phyloP scores from a whole-genome alignment of 2,888 invertebrate genomes.

The Lasioglossum zephyrum region DNA sequence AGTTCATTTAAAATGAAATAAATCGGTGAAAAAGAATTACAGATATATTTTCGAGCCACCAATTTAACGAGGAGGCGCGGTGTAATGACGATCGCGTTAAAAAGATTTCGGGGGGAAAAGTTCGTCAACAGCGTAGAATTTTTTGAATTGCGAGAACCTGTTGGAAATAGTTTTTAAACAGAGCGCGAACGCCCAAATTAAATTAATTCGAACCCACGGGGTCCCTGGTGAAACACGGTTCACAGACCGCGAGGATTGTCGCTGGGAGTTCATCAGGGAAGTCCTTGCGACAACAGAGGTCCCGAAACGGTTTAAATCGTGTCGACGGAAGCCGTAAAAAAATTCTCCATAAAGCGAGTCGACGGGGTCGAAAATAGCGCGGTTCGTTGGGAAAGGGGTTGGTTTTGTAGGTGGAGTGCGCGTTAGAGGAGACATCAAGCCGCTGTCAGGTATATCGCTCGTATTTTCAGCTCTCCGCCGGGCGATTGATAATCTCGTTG shows the following conservation, averaged over 20 bases:
- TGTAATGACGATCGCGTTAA: not conserved
- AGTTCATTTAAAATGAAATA: not conserved
- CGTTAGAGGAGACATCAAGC: not conserved
- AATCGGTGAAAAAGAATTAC: no score
- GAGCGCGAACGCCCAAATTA: not conserved
- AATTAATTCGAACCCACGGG: not conserved
- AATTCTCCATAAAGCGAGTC: not conserved
- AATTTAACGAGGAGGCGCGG: no score
- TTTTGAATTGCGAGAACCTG: not conserved
- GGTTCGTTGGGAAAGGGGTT: not conserved
- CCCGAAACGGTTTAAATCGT: constrained; percentile 12
- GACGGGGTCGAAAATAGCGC: not conserved
- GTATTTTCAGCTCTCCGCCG: constrained; percentile 27
- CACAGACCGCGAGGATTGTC: not conserved
- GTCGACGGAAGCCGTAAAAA: not conserved
- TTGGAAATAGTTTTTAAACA: not conserved
- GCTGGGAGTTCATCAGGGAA: not conserved
- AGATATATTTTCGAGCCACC: no score
- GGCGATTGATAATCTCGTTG: constrained; percentile 63
- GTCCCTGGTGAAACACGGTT: not conserved
- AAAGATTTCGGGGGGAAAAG: not conserved
- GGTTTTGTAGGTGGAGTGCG: not conserved
- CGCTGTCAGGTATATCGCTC: constrained; percentile 22
- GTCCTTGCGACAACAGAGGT: not conserved
- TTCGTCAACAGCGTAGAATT: not conserved